Evolutionary conservation across 1,140 invertebrate genomes (phyloP).

Genomic region (Drosophila sp.): DNA sequence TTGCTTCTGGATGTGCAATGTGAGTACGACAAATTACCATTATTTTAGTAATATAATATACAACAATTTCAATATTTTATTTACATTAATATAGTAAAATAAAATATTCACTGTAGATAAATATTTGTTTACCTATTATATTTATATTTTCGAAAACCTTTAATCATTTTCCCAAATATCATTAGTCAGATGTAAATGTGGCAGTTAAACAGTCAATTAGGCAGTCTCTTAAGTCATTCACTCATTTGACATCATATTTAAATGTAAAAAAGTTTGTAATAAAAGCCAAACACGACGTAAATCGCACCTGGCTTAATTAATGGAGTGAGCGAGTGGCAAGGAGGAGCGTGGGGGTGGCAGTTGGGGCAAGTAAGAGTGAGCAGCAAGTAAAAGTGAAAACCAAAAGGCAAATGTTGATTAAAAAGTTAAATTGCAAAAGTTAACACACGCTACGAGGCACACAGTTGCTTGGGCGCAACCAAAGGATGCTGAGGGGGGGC

Average conservation of each 20-base stretch:
- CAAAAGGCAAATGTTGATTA: constrained; percentile 79
- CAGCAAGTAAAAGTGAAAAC: constrained; percentile 75
- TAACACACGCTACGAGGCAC: constrained; percentile 54
- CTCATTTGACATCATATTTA: constrained; percentile 41
- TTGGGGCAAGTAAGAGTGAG: constrained; percentile 21
- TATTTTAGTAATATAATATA: too few relatives aligned
- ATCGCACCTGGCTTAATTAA: constrained; percentile 72
- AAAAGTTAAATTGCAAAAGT: constrained; percentile 81
- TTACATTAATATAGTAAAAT: too few relatives aligned
- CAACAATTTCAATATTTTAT: too few relatives aligned
- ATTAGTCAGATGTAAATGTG: not conserved
- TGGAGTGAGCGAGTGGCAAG: constrained; percentile 30
- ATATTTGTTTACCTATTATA: too few relatives aligned
- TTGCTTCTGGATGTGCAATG: constrained; percentile 92
- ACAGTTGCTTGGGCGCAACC: constrained; percentile 11
- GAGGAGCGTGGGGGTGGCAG: constrained; percentile 6
- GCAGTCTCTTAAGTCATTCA: constrained; percentile 20
- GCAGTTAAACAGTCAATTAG: constrained; percentile 22
- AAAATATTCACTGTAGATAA: too few relatives aligned
- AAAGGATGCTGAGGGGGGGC: constrained; percentile 1
- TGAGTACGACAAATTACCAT: constrained; percentile 86
- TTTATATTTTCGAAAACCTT: not conserved
- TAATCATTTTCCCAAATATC: not conserved
- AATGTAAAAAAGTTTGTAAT: constrained; percentile 55
- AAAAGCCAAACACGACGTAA: constrained; percentile 60